Conservation (phyloP, 2,888 invertebrate species). For the Prosopocoilus inquinatus region DNA sequence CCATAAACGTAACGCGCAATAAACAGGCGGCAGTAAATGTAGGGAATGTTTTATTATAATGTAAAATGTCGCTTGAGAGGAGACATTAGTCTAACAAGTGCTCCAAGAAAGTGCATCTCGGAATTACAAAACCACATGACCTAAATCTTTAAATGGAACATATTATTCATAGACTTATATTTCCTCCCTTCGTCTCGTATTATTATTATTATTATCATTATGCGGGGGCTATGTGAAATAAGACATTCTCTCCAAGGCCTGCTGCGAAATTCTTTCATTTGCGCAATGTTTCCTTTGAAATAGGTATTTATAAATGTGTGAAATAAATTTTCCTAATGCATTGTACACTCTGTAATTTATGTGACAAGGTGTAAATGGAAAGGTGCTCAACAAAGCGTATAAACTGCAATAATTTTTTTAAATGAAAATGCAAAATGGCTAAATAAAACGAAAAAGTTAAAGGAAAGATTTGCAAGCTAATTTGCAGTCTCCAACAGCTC, state of each 20-base stretch:
- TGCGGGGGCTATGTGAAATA: too few relatives aligned
- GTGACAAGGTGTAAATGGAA: too few relatives aligned
- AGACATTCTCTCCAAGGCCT: too few relatives aligned
- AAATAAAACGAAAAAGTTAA: too few relatives aligned
- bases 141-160: slow-evolving; percentile 19
- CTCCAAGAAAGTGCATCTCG: slow-evolving; percentile 16
- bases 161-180: slow-evolving; percentile 1
- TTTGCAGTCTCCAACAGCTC: too few relatives aligned
- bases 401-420: too few relatives aligned
- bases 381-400: too few relatives aligned
- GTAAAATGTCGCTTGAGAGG: slow-evolving; percentile 31
- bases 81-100: slow-evolving; percentile 2
- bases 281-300: background rate
- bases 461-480: too few relatives aligned
- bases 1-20: slow-evolving; percentile 40
- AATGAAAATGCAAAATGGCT: too few relatives aligned
- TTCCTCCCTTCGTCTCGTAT: background rate
- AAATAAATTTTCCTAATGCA: background rate
- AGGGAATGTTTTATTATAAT: slow-evolving; percentile 37
- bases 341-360: too few relatives aligned
- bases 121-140: slow-evolving; percentile 24
- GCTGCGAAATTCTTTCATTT: background rate
- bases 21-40: slow-evolving; percentile 39
- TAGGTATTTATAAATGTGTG: background rate
- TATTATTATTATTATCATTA: too few relatives aligned